phyloP scores from a whole-genome alignment of 1,140 invertebrate genomes.

The Caenorhabditis remanei region DNA sequence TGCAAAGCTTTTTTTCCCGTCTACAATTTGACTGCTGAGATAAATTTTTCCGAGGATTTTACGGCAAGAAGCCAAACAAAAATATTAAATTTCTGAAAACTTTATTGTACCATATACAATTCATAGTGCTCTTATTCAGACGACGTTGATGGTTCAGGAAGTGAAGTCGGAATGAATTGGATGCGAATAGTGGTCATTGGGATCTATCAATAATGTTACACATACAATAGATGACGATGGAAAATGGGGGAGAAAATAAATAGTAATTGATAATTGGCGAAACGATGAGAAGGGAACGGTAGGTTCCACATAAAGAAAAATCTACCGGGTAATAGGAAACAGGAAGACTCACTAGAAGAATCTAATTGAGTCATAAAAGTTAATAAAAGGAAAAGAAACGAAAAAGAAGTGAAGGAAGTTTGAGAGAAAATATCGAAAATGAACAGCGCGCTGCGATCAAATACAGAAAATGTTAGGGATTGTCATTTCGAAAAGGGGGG shows the following conservation, averaged over 20 bases:
- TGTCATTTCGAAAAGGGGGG: neutral
- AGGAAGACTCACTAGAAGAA: conserved; percentile 14
- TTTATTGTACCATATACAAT: conserved; percentile 55
- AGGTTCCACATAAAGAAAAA: too few relatives aligned
- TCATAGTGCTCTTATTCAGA: neutral
- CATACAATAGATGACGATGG: conserved; percentile 39
- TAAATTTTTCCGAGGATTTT: neutral
- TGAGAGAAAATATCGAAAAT: neutral
- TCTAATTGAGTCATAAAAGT: neutral
- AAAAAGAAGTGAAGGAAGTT: neutral
- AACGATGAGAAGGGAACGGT: too few relatives aligned
- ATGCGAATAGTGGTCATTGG: neutral
- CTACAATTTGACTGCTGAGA: too few relatives aligned
- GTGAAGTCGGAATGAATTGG: neutral
- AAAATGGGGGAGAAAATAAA: neutral
- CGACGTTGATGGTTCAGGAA: neutral
- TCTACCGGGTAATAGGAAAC: conserved; percentile 10
- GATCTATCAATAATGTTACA: conserved; percentile 28
- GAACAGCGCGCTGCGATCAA: conserved; percentile 31
- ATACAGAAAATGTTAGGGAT: neutral
- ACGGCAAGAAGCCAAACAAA: too few relatives aligned
- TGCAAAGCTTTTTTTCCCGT: neutral
- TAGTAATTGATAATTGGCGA: neutral
- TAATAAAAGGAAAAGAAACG: neutral
- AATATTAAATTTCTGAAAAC: neutral